Base-by-base conservation (phyloP, 2,113 vertebrate species). In the Istiophorus platypterus region DNA sequence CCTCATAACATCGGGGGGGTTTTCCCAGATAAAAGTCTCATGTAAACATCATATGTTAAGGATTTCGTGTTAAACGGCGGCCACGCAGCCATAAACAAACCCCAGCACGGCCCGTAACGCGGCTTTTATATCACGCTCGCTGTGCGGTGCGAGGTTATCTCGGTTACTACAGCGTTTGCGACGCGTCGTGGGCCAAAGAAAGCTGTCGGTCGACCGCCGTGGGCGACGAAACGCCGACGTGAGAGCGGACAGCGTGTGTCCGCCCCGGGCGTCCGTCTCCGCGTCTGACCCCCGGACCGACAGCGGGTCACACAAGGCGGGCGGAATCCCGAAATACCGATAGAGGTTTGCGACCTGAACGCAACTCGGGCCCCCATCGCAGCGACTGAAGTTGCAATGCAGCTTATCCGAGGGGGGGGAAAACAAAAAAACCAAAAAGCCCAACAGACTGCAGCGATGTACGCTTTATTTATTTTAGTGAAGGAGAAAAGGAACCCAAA, bases 11-110 rank as follows among this genome's bases (percentile, higher is more conserved):
- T 22, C 22, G 37, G 7, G 51, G n/a, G n/a, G n/a, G 3, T 34
- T 8, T 71, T 70, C 67, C 1, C 29, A 77, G 82, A 84, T 85
- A 85, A 72, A 24, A 68, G 17, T 24, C 70, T 29, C 72, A 1
- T 59, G 87, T 69, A 84, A 86, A 91, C 72, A 87, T 8, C 15
- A 31, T 10, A 68, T 34, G 67, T 80, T 67, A 5, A 77, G 81
- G 64, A 84, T 88, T 80, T 45, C 47, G n/a, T n/a, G n/a, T n/a
- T n/a, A n/a, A n/a, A n/a, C n/a, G n/a, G n/a, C n/a, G n/a, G n/a
- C n/a, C n/a, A n/a, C n/a, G n/a, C n/a, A n/a, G n/a, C n/a, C n/a
- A n/a, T n/a, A n/a, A n/a, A n/a, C n/a, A n/a, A n/a, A n/a, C n/a
- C n/a, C n/a, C n/a, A n/a, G n/a, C n/a, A n/a, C n/a, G n/a, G n/a